Percentiles rank a stretch among this genome's conserved stretches.
phyloP scores from a whole-genome alignment of 2,797 vertebrate genomes.

The Falco rusticolus region DNA sequence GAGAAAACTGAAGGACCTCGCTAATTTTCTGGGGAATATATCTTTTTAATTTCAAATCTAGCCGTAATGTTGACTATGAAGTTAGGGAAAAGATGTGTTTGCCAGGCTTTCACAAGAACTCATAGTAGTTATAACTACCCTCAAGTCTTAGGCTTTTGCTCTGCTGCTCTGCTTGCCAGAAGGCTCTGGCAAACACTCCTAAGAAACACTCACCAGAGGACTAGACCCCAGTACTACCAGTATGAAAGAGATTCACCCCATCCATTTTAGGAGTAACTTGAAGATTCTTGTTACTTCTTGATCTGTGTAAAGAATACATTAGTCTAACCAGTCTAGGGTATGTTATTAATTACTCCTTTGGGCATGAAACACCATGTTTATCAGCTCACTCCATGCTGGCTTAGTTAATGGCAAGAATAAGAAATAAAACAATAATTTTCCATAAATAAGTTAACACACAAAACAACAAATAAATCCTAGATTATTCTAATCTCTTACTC shows the following conservation, averaged over 20 bases:
- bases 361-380: background rate
- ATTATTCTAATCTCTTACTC: background rate
- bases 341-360: background rate
- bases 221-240: background rate
- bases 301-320: background rate
- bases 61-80: background rate
- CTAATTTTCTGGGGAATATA: background rate
- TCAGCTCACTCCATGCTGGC: background rate
- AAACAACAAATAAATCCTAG: background rate
- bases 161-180: background rate
- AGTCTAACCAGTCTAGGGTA: background rate
- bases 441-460: background rate
- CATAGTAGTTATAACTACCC: background rate
- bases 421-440: background rate
- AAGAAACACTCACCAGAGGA: background rate
- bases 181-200: background rate
- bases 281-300: background rate
- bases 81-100: background rate
- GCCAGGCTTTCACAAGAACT: background rate
- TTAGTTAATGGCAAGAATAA: background rate
- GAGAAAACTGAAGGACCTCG: background rate
- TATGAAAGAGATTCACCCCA: background rate
- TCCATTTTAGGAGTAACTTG: background rate
- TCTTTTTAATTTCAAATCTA: background rate
- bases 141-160: background rate